Evolutionary conservation across 2,888 invertebrate genomes (phyloP), one percentile per base, ranked within the genome.

Genomic region (Drosophila formosana): DNA sequence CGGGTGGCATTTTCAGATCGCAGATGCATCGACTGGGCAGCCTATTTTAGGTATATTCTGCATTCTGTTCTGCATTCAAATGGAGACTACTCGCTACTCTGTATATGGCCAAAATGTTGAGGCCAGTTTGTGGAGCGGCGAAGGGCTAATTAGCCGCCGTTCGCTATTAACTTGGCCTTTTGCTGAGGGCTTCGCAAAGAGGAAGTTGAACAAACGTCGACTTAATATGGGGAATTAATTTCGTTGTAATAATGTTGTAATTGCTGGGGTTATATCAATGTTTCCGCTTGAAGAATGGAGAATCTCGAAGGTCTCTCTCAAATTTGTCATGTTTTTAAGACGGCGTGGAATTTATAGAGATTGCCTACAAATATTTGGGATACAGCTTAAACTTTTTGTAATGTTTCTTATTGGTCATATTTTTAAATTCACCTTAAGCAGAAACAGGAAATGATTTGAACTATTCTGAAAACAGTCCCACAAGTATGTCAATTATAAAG

Each of bases 1-100:
- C 66, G 87, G 73, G 88, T 85, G 82, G 88, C 65, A 86, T 64
- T 51, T 34, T n/a, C 23, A 45, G 23, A 13, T n/a, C 6, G 23
- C 11, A 4, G n/a, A 11, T 13, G 37, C 37, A 4, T 13, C 39
- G 11, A 34, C 23, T 43, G 28, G 30, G 28, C 18, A 11, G 11
- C 11, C 53, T 28, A 53, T 43, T 76, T 60, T 66, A 8, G 67
- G 62, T 67, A 49, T 67, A 13, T 46, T 25, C 70, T 70, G 70
- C 70, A 66, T 70, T 61, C 47, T 55, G 23, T 58, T 56, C 51
- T 52, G 30, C 41, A 64, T 53, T 26, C 26, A 52, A 34, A 8
- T 37, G 51, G n/a, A 51, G 26, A 28, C 32, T 23, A 32, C 11
- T 51, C 8, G 0, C 25, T 3, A 11, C 6, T 56, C 60, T 64